Conservation (phyloP, 2,888 invertebrate species). For the Nomada hirtipes region DNA sequence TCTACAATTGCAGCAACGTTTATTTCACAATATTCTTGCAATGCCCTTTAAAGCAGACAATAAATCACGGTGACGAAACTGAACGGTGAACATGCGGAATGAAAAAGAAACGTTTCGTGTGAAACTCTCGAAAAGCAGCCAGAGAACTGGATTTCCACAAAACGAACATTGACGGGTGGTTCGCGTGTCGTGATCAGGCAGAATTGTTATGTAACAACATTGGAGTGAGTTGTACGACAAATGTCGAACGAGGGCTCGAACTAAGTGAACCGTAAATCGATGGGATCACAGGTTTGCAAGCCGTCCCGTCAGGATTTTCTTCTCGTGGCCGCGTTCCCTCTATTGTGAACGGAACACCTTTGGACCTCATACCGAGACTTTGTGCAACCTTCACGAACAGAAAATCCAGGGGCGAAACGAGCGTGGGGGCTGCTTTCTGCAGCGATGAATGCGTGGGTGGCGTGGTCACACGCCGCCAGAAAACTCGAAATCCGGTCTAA, state of each 20-base stretch:
- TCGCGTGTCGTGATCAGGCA: constrained; percentile 44
- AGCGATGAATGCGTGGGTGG: constrained; percentile 79
- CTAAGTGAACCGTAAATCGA: constrained; percentile 84
- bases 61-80: neutral
- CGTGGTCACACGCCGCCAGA: constrained; percentile 64
- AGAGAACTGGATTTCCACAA: constrained; percentile 8
- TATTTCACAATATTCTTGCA: too few relatives aligned
- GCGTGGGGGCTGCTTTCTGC: constrained; percentile 72
- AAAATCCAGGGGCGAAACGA: constrained; percentile 2
- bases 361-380: constrained; percentile 82
- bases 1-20: too few relatives aligned
- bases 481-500: constrained; percentile 63
- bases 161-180: constrained; percentile 26
- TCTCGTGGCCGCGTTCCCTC: constrained; percentile 68
- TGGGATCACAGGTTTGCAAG: constrained; percentile 68
- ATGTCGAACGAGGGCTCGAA: constrained; percentile 82
- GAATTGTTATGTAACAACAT: constrained; percentile 82
- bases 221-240: constrained; percentile 83
- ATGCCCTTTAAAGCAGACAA: too few relatives aligned
- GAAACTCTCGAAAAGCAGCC: neutral
- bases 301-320: constrained; percentile 64
- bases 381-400: constrained; percentile 77
- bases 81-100: neutral
- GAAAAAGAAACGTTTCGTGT: neutral
- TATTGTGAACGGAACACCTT: constrained; percentile 77